Base-by-base conservation (phyloP, 2,888 invertebrate genomes). In the Tachina grossa region DNA sequence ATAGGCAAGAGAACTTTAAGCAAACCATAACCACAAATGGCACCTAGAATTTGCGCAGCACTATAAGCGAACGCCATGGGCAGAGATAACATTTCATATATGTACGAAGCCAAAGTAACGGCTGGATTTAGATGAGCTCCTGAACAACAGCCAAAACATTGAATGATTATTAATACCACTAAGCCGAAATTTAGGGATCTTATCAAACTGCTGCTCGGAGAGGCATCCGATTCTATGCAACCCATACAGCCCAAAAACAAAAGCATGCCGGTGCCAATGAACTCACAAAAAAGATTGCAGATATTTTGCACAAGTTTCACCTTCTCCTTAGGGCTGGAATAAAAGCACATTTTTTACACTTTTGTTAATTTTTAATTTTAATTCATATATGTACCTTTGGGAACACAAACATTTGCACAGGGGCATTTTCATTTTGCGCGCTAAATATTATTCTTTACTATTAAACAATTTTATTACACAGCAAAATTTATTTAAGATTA, bases 101-200 rank as follows among this genome's bases (percentile, higher is more conserved):
- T 83, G 1, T 95, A 93, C 0, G 96, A 94, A 0, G 95, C 95
- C 8, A 96, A 90, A 0, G 96, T 96, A 5, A 97, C 95, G 0
- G 95, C 94, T 0, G 97, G 97, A 92, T 97, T 97, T 89, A 97
- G 93, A 90, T 96, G 96, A 0, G 96, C 96, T 31, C 96, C 96
- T 49, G 97, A 96, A 74, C 97, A 94, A 89, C 96, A 96, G 3
- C 96, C 96, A 87, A 96, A 95, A 77, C 94, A 94, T 94, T 95
- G 95, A 72, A 96, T 94, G 85, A 95, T 94, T 55, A 95, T 93
- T 90, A 96, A 93, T 53, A 97, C 95, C 0, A 94, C 94, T 55
- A 96, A 92, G 68, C 96, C 96, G 88, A 97, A 96, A 59, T 92
- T 92, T 0, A 93, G 86, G 0, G 89, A 84, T 22, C 88, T 90